These are phyloP conservation scores for Apodemus speciosus DNA, from an alignment of 2,113 vertebrate genomes.

Conservation along the genomic window DNA sequence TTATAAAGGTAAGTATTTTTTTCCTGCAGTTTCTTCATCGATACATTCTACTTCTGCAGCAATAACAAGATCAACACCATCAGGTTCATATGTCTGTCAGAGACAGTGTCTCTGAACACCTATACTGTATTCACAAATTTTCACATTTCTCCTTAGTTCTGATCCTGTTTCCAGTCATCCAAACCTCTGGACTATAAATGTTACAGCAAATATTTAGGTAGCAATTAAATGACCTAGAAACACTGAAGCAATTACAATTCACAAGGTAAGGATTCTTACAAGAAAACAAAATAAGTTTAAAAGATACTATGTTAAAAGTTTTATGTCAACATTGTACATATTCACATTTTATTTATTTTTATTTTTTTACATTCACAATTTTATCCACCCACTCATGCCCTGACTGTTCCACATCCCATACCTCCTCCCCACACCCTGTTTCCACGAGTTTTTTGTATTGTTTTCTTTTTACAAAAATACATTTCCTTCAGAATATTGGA, in stretches of 20 bases:
- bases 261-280: not conserved
- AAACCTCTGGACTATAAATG: not conserved
- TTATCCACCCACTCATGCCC: too few relatives aligned
- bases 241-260: not conserved
- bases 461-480: not conserved
- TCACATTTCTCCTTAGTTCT: not conserved
- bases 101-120: not conserved
- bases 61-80: not conserved
- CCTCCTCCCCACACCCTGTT: too few relatives aligned
- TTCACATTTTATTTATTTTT: not conserved
- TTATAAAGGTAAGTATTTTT: not conserved
- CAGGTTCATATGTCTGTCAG: not conserved
- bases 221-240: not conserved
- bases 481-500: not conserved
- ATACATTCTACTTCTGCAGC: not conserved
- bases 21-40: not conserved
- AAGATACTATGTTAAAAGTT: not conserved
- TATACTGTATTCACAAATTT: not conserved
- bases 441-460: too few relatives aligned
- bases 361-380: too few relatives aligned
- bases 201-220: not conserved
- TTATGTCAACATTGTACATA: not conserved
- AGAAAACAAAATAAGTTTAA: not conserved
- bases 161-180: not conserved
- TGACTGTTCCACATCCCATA: too few relatives aligned